Evolutionary conservation across 1,140 invertebrate species (phyloP), one percentile per base, ranked within the genome.

Genomic region (Drosophila elegans): DNA sequence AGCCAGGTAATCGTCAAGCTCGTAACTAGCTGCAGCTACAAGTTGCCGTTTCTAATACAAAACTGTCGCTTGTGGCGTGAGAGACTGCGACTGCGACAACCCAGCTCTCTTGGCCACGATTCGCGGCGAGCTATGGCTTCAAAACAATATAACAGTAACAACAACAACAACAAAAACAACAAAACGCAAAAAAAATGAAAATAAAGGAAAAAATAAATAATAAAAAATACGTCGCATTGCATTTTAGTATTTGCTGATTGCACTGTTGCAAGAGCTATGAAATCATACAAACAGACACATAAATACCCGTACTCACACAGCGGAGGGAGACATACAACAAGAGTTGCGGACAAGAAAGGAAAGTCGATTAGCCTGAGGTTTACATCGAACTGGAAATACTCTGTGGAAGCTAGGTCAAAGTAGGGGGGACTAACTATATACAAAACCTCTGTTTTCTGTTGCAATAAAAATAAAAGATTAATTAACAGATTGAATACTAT

Each of bases 11-110:
- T 73, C 72, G 36, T 75, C 61, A 75, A 73, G 76, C 69, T 45
- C 64, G 83, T 86, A 88, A 88, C 83, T 86, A 88, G 83, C 83
- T 88, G 71, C 71, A 76, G 83, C 83, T 72, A 83, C 83, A 86
- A 83, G 79, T 86, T 86, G 83, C 83, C 79, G 83, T 88, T 86
- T 86, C 83, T 86, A 86, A 88, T 86, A 86, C 79, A 86, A 86
- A 86, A 86, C 82, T 86, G 82, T 86, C 83, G 83, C 83, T 86
- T 79, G 78, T 88, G 83, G 83, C 83, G 83, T 86, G 82, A 79
- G 83, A 88, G 83, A 76, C 51, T 56, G 49, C 63, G 13, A 51
- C 21, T 44, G 13, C 67, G 32, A 46, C 39, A 25, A 32, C 46
- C 41, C 21, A 71, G 46, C 68, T 73, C 75, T 64, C 59, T 49